Percentiles rank a stretch among this genome's conserved stretches.
Evolutionary conservation across 2,797 vertebrate species (phyloP).

Genomic region (Neosilurus mollespiculum): DNA sequence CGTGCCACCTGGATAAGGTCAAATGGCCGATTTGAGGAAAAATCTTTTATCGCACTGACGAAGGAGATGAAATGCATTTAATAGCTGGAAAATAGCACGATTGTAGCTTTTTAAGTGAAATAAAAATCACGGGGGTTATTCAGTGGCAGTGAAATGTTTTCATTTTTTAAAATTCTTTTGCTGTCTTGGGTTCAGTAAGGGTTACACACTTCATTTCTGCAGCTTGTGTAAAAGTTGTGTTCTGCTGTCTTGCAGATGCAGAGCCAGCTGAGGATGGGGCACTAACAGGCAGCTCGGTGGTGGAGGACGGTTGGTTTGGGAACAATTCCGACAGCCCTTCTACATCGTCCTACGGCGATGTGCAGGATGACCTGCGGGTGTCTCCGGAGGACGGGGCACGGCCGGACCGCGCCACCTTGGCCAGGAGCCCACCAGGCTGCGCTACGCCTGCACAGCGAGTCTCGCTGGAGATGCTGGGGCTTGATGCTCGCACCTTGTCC

Average conservation of each 20-base stretch:
- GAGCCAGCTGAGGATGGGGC: conserved; percentile 89
- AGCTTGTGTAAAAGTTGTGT: conserved; percentile 1
- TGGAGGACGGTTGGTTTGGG: conserved; percentile 95
- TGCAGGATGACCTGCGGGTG: conserved; percentile 83
- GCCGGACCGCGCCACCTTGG: conserved; percentile 83
- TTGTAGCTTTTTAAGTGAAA: neutral
- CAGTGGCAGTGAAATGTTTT: neutral
- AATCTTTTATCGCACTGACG: neutral
- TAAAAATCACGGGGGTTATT: neutral
- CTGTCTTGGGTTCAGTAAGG: neutral
- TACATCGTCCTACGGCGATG: conserved; percentile 93
- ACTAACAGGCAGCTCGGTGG: conserved; percentile 82
- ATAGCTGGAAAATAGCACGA: neutral
- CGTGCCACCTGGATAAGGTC: conserved; percentile 9
- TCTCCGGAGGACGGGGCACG: conserved; percentile 80
- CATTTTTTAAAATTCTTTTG: neutral
- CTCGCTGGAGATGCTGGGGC: conserved; percentile 83
- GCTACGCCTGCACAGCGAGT: conserved; percentile 86
- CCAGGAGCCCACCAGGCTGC: conserved; percentile 89
- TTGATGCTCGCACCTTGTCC: conserved; percentile 79
- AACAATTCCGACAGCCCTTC: conserved; percentile 84
- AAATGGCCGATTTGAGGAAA: neutral
- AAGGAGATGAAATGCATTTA: neutral
- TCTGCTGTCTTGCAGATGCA: conserved; percentile 79
- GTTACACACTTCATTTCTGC: neutral